Evolutionary conservation across 2,113 vertebrate species (phyloP), one percentile per base, ranked within the genome.

Genomic region (Prietella phreatophila): DNA sequence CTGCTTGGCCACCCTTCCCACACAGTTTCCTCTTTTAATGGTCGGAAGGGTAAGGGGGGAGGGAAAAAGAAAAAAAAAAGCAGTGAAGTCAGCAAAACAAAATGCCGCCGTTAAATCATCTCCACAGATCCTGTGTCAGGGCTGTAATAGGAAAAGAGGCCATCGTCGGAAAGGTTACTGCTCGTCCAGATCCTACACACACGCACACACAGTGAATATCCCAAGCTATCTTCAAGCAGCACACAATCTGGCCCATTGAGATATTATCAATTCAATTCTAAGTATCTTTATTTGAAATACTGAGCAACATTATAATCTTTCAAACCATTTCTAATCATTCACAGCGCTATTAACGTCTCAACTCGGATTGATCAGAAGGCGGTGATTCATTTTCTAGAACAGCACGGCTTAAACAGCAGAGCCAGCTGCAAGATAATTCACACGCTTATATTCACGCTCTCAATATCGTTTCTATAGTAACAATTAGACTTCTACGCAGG

Each of bases 61-160:
- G 0, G 27, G 19, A 3, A 19, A 6, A 2, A 20, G n/a, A 87
- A 75, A 47, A 81, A 60, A 78, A 85, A 87, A 93, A 94, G 91
- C 71, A 89, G 90, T 91, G 90, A 93, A 96, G 96, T 97, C 97
- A 98, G 97, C 97, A 97, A 97, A 98, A 95, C 96, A 97, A 95
- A 98, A 98, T 97, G 96, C 96, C 96, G 95, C 93, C 95, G 94
- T 97, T 98, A 98, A 98, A 98, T 99, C 96, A 98, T 96, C 95
- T 95, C 93, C 90, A 89, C 93, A 91, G 91, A 95, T 95, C 96
- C 93, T 89, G 91, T 96, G 96, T 97, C 97, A 97, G 95, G 95
- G 95, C 94, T 90, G 91, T 97, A 98, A 97, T 96, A 94, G 96
- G 95, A 97, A 97, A 95, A 86, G 94, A 93, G 95, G 95, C 95